phyloP scores from a whole-genome alignment of 2,797 vertebrate genomes.

The Hyperoplus lanceolatus region DNA sequence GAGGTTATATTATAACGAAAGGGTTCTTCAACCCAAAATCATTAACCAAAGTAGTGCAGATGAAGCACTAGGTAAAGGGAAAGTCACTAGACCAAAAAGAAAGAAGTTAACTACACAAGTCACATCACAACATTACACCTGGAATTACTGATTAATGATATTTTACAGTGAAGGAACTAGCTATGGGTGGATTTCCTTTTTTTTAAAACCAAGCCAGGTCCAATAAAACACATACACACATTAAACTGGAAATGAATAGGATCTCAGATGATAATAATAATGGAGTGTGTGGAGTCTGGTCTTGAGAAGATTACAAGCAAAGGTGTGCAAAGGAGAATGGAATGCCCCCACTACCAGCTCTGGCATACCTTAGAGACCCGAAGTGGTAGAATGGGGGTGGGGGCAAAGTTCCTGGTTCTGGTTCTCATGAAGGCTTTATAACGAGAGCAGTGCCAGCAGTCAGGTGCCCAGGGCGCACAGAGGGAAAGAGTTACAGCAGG shows the following conservation, averaged over 20 bases:
- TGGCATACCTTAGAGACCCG: conserved; percentile 56
- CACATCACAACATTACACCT: conserved; percentile 41
- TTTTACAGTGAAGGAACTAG: conserved; percentile 32
- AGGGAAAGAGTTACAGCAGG: conserved; percentile 58
- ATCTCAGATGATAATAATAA: conserved; percentile 22
- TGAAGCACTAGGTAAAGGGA: not conserved
- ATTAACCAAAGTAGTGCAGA: conserved; percentile 12
- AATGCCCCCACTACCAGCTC: conserved; percentile 56
- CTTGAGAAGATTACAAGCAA: conserved; percentile 64
- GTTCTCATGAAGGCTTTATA: conserved; percentile 68
- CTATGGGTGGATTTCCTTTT: conserved; percentile 28
- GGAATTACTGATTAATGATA: conserved; percentile 26
- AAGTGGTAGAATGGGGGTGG: conserved; percentile 25
- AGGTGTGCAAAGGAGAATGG: conserved; percentile 65
- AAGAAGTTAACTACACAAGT: conserved; percentile 1
- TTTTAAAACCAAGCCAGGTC: conserved; percentile 29
- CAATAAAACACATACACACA: conserved; percentile 31
- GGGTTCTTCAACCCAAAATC: conserved; percentile 6
- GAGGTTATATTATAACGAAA: conserved; percentile 1
- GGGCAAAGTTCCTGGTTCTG: conserved; percentile 62
- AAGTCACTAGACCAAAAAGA: conserved; percentile 3
- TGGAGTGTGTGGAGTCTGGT: conserved; percentile 40
- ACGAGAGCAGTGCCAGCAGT: conserved; percentile 61
- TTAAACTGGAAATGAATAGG: conserved; percentile 37
- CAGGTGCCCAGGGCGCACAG: conserved; percentile 59